Percentiles rank a stretch among this genome's conserved stretches.
phyloP scores from a whole-genome alignment of 2,888 invertebrate genomes.

The Boloria selene region DNA sequence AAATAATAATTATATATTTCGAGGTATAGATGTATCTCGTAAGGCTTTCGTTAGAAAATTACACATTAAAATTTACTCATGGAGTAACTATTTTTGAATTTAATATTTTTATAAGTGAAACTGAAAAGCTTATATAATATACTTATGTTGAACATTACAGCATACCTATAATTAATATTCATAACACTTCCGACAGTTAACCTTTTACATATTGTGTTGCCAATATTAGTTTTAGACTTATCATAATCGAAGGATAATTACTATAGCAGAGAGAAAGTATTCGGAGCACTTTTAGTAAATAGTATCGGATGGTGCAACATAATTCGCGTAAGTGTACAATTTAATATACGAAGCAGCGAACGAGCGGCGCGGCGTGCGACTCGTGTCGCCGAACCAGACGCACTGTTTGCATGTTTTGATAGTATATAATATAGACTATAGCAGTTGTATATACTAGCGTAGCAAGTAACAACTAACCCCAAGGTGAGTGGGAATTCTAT shows the following conservation, averaged over 20 bases:
- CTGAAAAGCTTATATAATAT: no score
- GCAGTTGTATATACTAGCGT: slow-evolving; percentile 57
- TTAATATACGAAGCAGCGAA: not conserved
- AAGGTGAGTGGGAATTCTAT: slow-evolving; percentile 71
- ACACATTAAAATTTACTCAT: no score
- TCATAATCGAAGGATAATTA: not conserved
- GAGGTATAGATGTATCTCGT: no score
- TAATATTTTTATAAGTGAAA: no score
- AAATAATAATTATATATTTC: no score
- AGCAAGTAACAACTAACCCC: slow-evolving; percentile 64
- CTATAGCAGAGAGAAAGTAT: not conserved
- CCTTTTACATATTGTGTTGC: not conserved
- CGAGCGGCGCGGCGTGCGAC: slow-evolving; percentile 59
- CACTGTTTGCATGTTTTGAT: slow-evolving; percentile 81
- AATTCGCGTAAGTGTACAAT: slow-evolving; percentile 22
- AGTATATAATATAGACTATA: slow-evolving; percentile 43
- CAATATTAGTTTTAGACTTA: not conserved
- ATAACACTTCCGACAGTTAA: slow-evolving; percentile 17
- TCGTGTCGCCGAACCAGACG: slow-evolving; percentile 56
- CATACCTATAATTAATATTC: not conserved
- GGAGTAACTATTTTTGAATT: no score
- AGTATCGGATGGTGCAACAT: not conserved
- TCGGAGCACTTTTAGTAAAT: slow-evolving; percentile 22
- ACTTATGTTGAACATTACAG: not conserved
- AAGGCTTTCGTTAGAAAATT: no score